phyloP scores from a whole-genome alignment of 2,797 vertebrate genomes.

The Borostomias antarcticus region DNA sequence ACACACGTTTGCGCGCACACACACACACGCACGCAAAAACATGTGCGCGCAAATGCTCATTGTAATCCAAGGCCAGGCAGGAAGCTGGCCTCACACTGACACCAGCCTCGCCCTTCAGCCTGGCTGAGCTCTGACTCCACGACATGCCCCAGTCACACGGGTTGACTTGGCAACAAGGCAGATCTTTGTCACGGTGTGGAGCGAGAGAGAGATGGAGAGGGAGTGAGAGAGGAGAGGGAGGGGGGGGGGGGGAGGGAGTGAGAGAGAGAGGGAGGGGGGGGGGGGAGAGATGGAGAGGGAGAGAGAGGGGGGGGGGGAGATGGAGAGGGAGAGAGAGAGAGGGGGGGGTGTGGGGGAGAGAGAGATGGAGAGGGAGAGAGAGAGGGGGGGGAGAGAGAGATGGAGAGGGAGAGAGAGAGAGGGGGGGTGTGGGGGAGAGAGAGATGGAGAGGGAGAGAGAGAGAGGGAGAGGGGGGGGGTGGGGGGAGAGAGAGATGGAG shows the following conservation, averaged over 20 bases:
- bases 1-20: too few relatives aligned
- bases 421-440: background rate
- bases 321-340: too few relatives aligned
- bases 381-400: too few relatives aligned
- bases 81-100: constrained; percentile 34
- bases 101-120: background rate
- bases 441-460: background rate
- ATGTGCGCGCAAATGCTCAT: constrained; percentile 59
- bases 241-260: too few relatives aligned
- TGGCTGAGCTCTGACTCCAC: constrained; percentile 4
- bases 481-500: too few relatives aligned
- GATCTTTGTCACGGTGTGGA: constrained; percentile 53
- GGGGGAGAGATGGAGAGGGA: too few relatives aligned
- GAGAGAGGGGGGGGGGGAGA: too few relatives aligned
- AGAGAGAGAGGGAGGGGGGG: too few relatives aligned
- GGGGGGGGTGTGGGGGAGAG: too few relatives aligned
- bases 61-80: constrained; percentile 59
- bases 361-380: too few relatives aligned
- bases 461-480: background rate
- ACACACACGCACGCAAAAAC: constrained; percentile 2
- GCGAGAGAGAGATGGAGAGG: background rate
- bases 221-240: background rate
- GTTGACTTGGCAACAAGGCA: constrained; percentile 66
- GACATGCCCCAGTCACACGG: constrained; percentile 26
- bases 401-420: background rate